Evolutionary conservation across 2,113 vertebrate genomes (phyloP).

Genomic region (Petromus typicus): DNA sequence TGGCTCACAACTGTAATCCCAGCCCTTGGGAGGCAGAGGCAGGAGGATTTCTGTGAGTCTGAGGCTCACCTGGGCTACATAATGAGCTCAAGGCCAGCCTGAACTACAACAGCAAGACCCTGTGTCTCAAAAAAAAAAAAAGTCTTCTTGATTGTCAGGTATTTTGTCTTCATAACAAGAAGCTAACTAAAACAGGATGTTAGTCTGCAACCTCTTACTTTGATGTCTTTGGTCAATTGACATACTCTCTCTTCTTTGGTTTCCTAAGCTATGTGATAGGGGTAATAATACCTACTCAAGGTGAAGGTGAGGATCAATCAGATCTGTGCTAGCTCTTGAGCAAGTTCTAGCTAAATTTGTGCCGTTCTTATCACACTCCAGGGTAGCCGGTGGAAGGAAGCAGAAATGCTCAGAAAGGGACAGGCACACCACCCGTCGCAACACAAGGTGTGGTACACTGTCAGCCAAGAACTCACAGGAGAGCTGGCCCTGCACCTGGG

Average conservation of each 20-base stretch:
- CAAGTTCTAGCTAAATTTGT: neutral
- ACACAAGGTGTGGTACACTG: neutral
- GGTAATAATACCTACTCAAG: neutral
- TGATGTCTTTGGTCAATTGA: neutral
- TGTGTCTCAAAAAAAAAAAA: too few relatives aligned
- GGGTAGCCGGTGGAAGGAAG: neutral
- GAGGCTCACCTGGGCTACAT: too few relatives aligned
- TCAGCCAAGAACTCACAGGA: neutral
- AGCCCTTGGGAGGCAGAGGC: too few relatives aligned
- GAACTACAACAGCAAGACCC: too few relatives aligned
- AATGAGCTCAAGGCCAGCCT: too few relatives aligned
- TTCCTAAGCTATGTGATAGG: neutral
- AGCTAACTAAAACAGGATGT: neutral
- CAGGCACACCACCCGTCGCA: neutral
- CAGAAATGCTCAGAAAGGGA: neutral
- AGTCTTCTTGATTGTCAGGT: neutral
- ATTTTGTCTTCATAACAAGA: neutral
- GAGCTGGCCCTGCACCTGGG: neutral
- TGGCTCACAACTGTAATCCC: too few relatives aligned
- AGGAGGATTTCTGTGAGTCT: too few relatives aligned
- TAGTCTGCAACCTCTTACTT: neutral
- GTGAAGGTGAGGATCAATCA: neutral
- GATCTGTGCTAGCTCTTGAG: neutral
- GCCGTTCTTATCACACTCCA: neutral
- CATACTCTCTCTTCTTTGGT: neutral